phyloP scores from a whole-genome alignment of 2,113 vertebrate species.

The Anser cygnoides region DNA sequence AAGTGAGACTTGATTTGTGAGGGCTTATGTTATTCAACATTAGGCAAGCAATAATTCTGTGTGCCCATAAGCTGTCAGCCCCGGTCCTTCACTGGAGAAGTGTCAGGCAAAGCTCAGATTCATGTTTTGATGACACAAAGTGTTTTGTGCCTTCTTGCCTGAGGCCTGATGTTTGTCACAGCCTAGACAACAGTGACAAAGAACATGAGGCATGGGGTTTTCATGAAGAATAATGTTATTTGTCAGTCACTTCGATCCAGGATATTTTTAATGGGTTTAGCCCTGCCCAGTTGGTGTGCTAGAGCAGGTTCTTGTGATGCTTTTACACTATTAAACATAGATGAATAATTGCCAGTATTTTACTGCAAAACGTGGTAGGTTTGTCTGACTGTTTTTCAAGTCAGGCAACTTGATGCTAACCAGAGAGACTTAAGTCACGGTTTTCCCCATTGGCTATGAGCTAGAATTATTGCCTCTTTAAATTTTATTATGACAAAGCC shows the following conservation, averaged over 20 bases:
- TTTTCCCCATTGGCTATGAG: not conserved
- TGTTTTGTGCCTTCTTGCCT: conserved; percentile 22
- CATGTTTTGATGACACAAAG: conserved; percentile 12
- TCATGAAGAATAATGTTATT: not conserved
- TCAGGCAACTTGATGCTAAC: not conserved
- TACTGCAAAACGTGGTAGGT: not conserved
- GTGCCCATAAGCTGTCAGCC: not conserved
- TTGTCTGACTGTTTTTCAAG: not conserved
- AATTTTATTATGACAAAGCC: not conserved
- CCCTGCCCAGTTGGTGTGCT: not conserved
- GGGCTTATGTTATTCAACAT: not conserved
- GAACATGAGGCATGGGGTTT: conserved; percentile 6
- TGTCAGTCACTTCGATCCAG: not conserved
- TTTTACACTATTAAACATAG: not conserved
- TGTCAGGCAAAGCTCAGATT: not conserved
- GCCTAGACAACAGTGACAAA: not conserved
- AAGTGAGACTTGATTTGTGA: conserved; percentile 34
- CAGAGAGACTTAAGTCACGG: not conserved
- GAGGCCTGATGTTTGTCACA: not conserved
- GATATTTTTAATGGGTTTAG: not conserved
- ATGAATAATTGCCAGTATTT: not conserved
- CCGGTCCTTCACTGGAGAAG: not conserved
- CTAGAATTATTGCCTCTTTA: not conserved
- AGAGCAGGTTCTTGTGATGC: not conserved
- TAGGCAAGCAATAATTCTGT: conserved; percentile 28